phyloP scores from a whole-genome alignment of 2,797 vertebrate species.

The Myoxocephalus aenaeus region DNA sequence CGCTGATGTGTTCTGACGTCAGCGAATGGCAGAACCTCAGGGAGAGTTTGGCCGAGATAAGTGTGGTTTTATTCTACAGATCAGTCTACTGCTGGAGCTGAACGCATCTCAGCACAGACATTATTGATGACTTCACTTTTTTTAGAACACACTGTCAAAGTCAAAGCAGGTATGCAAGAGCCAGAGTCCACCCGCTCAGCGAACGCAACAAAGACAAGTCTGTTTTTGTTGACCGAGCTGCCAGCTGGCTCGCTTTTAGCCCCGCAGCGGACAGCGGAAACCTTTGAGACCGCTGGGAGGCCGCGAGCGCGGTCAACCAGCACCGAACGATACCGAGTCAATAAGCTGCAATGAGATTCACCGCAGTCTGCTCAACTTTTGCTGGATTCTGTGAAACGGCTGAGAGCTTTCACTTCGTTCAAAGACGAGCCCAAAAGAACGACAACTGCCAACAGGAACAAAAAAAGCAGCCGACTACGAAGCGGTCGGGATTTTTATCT shows the following conservation, averaged over 20 bases:
- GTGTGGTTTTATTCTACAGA: slow-evolving; percentile 30
- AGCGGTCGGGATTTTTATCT: background rate
- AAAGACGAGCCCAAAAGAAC: background rate
- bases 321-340: slow-evolving; percentile 1
- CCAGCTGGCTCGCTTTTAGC: slow-evolving; percentile 29
- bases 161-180: slow-evolving; percentile 20
- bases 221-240: slow-evolving; percentile 6
- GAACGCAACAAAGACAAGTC: slow-evolving; percentile 35
- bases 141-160: slow-evolving; percentile 31
- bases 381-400: slow-evolving; percentile 23
- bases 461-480: slow-evolving; percentile 2
- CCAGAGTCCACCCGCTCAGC: slow-evolving; percentile 9
- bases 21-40: background rate
- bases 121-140: slow-evolving; percentile 35
- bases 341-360: slow-evolving; percentile 23
- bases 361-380: slow-evolving; percentile 9
- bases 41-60: slow-evolving; percentile 19
- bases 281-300: slow-evolving; percentile 22
- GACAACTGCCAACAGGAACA: slow-evolving; percentile 5
- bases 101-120: slow-evolving; percentile 27
- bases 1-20: slow-evolving; percentile 25
- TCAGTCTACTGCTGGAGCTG: slow-evolving; percentile 15
- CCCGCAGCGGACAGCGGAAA: slow-evolving; percentile 1
- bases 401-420: slow-evolving; percentile 21
- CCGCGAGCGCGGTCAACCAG: background rate